phyloP scores from a whole-genome alignment of 2,888 invertebrate genomes.

The Synergus japonicus region DNA sequence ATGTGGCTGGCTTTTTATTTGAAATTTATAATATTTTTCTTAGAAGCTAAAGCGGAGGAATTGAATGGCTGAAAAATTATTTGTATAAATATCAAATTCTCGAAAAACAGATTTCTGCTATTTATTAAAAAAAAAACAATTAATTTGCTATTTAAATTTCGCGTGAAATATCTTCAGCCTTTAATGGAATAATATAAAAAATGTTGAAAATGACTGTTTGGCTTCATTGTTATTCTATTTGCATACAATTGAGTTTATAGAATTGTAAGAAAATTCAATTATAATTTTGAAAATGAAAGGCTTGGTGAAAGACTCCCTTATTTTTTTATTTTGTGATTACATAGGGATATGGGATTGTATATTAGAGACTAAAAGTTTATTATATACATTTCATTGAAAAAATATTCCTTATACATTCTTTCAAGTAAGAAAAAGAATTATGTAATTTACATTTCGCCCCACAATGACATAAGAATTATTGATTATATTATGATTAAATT shows the following conservation, averaged over 20 bases:
- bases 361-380: neutral
- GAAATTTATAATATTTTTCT: neutral
- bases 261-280: neutral
- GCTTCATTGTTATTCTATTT: neutral
- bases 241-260: neutral
- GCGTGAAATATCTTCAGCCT: neutral
- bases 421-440: neutral
- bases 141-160: neutral
- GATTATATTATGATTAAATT: neutral
- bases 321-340: neutral
- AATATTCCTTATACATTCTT: neutral
- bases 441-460: neutral
- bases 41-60: neutral
- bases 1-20: slow-evolving; percentile 1
- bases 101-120: neutral
- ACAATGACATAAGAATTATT: neutral
- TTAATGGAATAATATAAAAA: no score
- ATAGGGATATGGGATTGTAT: neutral
- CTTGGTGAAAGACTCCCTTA: neutral
- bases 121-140: neutral
- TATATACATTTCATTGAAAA: neutral
- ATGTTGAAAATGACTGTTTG: no score
- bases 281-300: neutral
- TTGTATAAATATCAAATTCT: neutral
- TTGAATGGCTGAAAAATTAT: neutral